Percentiles rank a stretch among this genome's conserved stretches.
Conservation (phyloP, 2,113 vertebrate species). For the Crocuta crocuta region DNA sequence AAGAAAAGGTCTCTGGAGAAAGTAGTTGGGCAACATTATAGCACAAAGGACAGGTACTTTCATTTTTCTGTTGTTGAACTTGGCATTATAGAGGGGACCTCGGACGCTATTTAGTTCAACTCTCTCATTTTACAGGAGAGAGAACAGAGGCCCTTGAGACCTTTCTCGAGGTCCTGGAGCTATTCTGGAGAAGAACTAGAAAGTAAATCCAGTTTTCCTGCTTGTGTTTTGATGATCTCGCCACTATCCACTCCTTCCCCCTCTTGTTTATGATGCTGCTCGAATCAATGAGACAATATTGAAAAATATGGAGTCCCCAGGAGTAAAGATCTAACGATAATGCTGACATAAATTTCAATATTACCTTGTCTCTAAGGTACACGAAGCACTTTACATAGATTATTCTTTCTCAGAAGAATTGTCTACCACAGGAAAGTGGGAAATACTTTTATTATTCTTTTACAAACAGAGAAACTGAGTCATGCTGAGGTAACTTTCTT, state of each 20-base stretch:
- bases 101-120: not conserved
- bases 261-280: slow-evolving; percentile 57
- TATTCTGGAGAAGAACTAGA: not conserved
- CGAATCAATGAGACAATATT: slow-evolving; percentile 70
- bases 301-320: slow-evolving; percentile 54
- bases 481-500: slow-evolving; percentile 39
- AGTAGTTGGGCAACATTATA: not conserved
- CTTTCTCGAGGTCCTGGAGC: not conserved
- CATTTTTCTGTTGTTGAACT: not conserved
- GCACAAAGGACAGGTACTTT: not conserved
- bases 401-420: slow-evolving; percentile 54
- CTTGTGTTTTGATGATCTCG: slow-evolving; percentile 2
- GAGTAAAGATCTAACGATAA: slow-evolving; percentile 70
- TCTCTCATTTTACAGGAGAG: not conserved
- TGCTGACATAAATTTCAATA: slow-evolving; percentile 72
- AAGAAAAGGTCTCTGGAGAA: slow-evolving; percentile 19
- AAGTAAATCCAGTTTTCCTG: not conserved
- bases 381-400: slow-evolving; percentile 62
- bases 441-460: slow-evolving; percentile 41
- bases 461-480: slow-evolving; percentile 69
- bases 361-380: slow-evolving; percentile 54
- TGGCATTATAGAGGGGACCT: not conserved
- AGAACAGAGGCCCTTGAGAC: not conserved
- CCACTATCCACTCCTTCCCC: not conserved
- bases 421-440: not conserved